These are phyloP conservation scores for Hylomyscus alleni DNA, from an alignment of 2,797 vertebrate genomes.

Conservation along the genomic window DNA sequence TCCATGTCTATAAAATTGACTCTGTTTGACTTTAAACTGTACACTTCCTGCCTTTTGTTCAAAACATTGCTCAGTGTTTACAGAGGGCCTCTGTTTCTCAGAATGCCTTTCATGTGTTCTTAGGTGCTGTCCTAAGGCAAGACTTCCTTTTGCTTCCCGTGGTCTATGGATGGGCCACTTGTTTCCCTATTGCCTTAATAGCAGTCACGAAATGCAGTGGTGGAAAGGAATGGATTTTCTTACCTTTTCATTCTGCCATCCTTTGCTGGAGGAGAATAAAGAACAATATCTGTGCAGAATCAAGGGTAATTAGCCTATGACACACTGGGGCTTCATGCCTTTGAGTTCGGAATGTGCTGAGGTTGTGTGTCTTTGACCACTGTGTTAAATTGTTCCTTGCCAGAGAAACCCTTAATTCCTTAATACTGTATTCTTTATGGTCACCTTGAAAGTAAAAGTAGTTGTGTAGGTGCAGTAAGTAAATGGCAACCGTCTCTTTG, in stretches of 20 bases:
- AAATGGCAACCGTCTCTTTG: not conserved
- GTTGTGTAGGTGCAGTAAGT: not conserved
- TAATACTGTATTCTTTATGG: not conserved
- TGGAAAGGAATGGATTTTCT: not conserved
- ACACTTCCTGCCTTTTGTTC: not conserved
- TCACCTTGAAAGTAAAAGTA: not conserved
- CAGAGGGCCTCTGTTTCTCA: not conserved
- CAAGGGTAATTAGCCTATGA: not conserved
- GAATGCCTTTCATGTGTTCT: not conserved
- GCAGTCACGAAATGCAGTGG: not conserved
- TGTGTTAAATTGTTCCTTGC: not conserved
- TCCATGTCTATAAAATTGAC: not conserved
- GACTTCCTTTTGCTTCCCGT: not conserved
- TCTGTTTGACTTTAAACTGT: not conserved
- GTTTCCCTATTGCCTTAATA: not conserved
- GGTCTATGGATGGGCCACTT: not conserved
- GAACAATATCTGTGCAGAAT: conserved; percentile 2
- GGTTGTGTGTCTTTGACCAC: not conserved
- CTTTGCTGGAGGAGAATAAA: conserved; percentile 35
- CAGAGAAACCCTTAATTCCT: not conserved
- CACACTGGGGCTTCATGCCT: not conserved
- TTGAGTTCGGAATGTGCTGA: not conserved
- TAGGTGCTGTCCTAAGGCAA: not conserved
- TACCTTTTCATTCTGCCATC: not conserved
- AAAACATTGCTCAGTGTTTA: not conserved